These are phyloP conservation scores for Operophtera brumata DNA, from an alignment of 2,888 invertebrate genomes.

Conservation along the genomic window DNA sequence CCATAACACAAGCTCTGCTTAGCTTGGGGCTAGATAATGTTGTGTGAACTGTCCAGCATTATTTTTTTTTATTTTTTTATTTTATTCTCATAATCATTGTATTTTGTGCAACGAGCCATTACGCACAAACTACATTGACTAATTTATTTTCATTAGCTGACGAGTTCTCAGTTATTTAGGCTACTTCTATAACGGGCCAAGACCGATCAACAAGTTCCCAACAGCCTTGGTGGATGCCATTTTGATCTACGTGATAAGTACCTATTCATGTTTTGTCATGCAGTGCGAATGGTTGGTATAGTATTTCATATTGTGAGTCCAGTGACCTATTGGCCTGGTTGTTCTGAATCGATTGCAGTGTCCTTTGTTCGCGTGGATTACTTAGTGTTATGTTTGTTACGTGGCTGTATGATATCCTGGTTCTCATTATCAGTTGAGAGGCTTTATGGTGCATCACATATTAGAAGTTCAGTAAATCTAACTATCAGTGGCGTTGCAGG, in stretches of 20 bases:
- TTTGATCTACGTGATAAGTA: conserved; percentile 18
- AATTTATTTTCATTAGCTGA: conserved; percentile 21
- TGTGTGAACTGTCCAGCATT: too few relatives aligned
- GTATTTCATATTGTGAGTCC: conserved; percentile 31
- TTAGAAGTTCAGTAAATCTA: too few relatives aligned
- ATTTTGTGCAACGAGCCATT: conserved; percentile 9
- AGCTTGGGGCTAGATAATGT: too few relatives aligned
- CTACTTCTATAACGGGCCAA: conserved; percentile 28
- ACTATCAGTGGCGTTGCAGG: too few relatives aligned
- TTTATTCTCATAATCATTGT: neutral
- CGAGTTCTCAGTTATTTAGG: conserved; percentile 33
- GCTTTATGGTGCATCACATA: neutral
- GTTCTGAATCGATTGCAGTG: conserved; percentile 56
- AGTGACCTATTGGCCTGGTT: conserved; percentile 61
- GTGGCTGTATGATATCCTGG: conserved; percentile 5
- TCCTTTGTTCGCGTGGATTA: conserved; percentile 36
- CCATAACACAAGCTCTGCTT: too few relatives aligned
- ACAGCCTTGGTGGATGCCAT: conserved; percentile 37
- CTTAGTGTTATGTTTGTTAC: conserved; percentile 12
- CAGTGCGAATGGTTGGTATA: conserved; percentile 25
- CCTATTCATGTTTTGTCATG: conserved; percentile 9
- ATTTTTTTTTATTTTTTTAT: too few relatives aligned
- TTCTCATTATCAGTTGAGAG: neutral
- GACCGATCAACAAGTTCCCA: conserved; percentile 43
- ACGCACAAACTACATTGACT: neutral